A percentile compares a stretch with the other conserved stretches of the same genome.
phyloP scores from a whole-genome alignment of 2,113 vertebrate genomes.

The Varanus salvator region DNA sequence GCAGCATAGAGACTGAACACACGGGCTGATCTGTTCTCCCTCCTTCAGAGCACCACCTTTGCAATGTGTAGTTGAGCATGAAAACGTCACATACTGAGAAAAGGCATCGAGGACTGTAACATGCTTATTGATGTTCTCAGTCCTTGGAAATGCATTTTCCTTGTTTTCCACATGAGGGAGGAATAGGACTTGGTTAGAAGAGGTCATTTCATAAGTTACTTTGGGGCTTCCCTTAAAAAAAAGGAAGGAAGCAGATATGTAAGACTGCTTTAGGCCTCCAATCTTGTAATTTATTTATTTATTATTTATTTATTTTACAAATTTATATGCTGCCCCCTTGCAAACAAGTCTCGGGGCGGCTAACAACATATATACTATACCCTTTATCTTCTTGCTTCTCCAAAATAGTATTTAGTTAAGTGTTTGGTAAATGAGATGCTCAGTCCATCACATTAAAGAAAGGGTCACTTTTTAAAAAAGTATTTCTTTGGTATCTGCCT shows the following conservation, averaged over 20 bases:
- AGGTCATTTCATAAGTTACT: accelerated
- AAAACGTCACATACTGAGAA: background rate
- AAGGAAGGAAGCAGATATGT: background rate
- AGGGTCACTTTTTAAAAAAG: constrained; percentile 24
- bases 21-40: background rate
- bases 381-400: constrained; percentile 33
- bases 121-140: background rate
- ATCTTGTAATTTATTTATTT: background rate
- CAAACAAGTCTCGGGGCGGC: no score
- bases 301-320: no score
- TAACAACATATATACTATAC: background rate
- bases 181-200: constrained; percentile 50
- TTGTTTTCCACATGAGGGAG: constrained; percentile 77
- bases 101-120: background rate
- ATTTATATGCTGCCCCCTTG: no score
- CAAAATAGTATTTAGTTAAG: background rate
- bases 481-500: constrained; percentile 3
- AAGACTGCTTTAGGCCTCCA: background rate
- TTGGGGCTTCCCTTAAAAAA: background rate
- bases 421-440: constrained; percentile 6
- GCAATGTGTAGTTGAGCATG: background rate
- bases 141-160: constrained; percentile 30
- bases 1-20: background rate
- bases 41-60: background rate
- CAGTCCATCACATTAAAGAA: constrained; percentile 13